phyloP scores from a whole-genome alignment of 2,113 vertebrate genomes.

The Tenebrosternarchus preto region DNA sequence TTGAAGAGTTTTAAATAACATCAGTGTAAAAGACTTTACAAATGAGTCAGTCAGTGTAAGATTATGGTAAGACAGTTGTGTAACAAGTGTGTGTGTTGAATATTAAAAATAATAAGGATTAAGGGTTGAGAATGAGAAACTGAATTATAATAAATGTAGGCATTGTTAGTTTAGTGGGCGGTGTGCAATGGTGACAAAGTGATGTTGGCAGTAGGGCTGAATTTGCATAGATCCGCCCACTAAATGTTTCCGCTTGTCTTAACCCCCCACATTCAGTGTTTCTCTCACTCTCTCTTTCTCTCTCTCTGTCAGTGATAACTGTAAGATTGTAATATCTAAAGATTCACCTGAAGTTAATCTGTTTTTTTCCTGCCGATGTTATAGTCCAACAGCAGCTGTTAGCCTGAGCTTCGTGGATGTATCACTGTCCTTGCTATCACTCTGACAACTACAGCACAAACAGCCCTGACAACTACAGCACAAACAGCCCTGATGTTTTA shows the following conservation, averaged over 20 bases:
- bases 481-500: constrained; percentile 19
- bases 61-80: constrained; percentile 21
- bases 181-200: constrained; percentile 38
- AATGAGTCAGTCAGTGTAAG: not conserved
- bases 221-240: constrained; percentile 26
- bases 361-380: not conserved
- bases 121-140: not conserved
- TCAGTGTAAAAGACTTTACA: not conserved
- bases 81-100: constrained; percentile 24
- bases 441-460: not conserved
- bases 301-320: not conserved
- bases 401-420: too few species aligned
- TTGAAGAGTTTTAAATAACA: not conserved
- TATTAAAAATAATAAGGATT: constrained; percentile 21
- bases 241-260: not conserved
- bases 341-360: not conserved
- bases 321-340: not conserved
- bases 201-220: constrained; percentile 9
- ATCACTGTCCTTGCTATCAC: too few species aligned
- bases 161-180: constrained; percentile 43
- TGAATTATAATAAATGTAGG: constrained; percentile 35
- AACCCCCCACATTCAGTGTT: not conserved
- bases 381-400: too few species aligned
- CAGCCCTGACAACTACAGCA: constrained; percentile 6
- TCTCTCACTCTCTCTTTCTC: not conserved